phyloP scores from a whole-genome alignment of 2,113 vertebrate genomes.

The Datnioides undecimradiatus region DNA sequence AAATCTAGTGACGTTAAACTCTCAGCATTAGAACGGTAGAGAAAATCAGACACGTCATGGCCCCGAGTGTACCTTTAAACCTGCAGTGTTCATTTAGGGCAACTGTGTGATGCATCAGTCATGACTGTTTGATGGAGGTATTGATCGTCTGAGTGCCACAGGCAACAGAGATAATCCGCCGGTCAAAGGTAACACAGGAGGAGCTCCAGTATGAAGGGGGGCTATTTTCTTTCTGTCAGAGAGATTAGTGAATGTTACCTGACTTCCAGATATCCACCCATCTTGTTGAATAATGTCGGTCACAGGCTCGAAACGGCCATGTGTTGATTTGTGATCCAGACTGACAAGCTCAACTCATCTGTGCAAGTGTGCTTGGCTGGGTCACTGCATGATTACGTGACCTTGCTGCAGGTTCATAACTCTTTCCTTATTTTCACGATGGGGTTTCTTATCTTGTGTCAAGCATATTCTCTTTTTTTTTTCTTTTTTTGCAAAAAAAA shows the following conservation, averaged over 20 bases:
- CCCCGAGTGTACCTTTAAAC: slow-evolving; percentile 3
- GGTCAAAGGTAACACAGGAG: slow-evolving; percentile 28
- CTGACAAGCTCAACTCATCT: slow-evolving; percentile 75
- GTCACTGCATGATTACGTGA: slow-evolving; percentile 80
- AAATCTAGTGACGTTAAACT: slow-evolving; percentile 8
- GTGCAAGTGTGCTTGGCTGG: slow-evolving; percentile 68
- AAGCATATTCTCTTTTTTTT: slow-evolving; percentile 39
- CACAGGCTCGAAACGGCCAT: slow-evolving; percentile 29
- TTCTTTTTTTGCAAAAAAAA: neutral
- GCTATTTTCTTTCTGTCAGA: slow-evolving; percentile 23
- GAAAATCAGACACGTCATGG: neutral
- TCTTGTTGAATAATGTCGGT: slow-evolving; percentile 47
- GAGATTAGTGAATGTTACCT: slow-evolving; percentile 41
- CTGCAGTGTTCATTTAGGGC: slow-evolving; percentile 18
- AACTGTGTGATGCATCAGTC: neutral
- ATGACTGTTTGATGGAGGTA: slow-evolving; percentile 1
- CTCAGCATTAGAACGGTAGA: neutral
- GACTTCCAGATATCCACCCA: slow-evolving; percentile 43
- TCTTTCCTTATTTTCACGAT: slow-evolving; percentile 62
- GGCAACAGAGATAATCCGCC: slow-evolving; percentile 1
- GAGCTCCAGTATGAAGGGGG: neutral
- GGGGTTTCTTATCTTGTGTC: slow-evolving; percentile 48
- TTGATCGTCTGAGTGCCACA: slow-evolving; percentile 17
- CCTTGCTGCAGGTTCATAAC: slow-evolving; percentile 71
- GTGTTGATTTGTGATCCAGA: slow-evolving; percentile 75